These are phyloP conservation scores for Abrostola triplasia DNA, from an alignment of 2,888 invertebrate species.

Conservation along the genomic window DNA sequence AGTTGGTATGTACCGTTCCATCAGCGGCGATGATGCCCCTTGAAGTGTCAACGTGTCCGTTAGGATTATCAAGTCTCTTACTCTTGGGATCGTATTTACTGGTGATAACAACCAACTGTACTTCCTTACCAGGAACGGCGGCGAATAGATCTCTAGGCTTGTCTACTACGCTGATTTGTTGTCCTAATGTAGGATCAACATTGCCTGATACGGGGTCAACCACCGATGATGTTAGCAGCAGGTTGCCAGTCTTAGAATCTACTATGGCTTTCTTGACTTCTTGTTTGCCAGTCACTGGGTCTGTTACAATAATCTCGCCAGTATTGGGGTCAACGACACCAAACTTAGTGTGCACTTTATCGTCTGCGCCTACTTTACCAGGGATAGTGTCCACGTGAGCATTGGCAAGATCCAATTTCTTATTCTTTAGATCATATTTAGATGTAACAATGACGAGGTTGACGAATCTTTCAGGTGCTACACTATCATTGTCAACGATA, in stretches of 20 bases:
- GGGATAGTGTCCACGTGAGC: constrained; percentile 74
- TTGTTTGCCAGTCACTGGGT: constrained; percentile 88
- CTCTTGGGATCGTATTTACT: constrained; percentile 87
- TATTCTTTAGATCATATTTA: constrained; percentile 85
- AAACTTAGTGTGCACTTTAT: constrained; percentile 87
- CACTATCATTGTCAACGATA: constrained; percentile 77
- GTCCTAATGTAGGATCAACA: constrained; percentile 85
- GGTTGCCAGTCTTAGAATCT: constrained; percentile 89
- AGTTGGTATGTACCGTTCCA: constrained; percentile 85
- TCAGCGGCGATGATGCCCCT: constrained; percentile 76
- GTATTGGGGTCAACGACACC: constrained; percentile 87
- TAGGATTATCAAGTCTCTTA: constrained; percentile 85
- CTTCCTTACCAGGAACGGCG: constrained; percentile 76
- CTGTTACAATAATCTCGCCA: constrained; percentile 86
- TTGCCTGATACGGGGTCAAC: constrained; percentile 86
- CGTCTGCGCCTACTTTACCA: constrained; percentile 73
- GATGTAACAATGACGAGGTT: constrained; percentile 85
- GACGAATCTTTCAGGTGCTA: constrained; percentile 75
- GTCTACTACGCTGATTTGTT: constrained; percentile 76
- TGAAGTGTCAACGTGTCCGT: constrained; percentile 82
- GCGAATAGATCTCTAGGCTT: constrained; percentile 70
- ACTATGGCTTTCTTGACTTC: constrained; percentile 89
- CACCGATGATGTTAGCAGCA: constrained; percentile 85
- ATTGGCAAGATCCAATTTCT: constrained; percentile 80
- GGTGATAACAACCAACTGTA: constrained; percentile 82